Percentiles rank a stretch among this genome's conserved stretches.
phyloP scores from a whole-genome alignment of 2,113 vertebrate species.

The Cebidichthys violaceus region DNA sequence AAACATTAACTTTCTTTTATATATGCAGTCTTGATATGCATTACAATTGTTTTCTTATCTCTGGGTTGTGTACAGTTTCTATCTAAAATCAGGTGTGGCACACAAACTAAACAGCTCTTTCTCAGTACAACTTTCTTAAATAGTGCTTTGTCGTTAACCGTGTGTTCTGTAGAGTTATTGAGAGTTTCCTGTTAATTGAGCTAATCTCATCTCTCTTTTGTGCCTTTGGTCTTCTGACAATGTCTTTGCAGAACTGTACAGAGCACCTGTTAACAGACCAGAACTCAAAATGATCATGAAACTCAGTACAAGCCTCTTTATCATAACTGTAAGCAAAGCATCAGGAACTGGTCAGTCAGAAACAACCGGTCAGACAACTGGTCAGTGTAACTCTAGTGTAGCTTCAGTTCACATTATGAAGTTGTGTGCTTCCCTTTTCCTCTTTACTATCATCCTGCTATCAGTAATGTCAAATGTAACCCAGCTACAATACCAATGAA shows the following conservation, averaged over 20 bases:
- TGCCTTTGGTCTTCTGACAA: slow-evolving; percentile 11
- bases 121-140: background rate
- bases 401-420: slow-evolving; percentile 14
- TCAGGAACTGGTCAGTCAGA: background rate
- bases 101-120: background rate
- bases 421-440: slow-evolving; percentile 18
- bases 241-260: background rate
- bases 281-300: background rate
- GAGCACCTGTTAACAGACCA: background rate
- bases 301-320: background rate
- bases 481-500: too few relatives aligned
- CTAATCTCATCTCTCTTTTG: background rate
- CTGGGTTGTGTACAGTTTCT: background rate
- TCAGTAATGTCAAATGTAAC: background rate
- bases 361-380: background rate
- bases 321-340: background rate
- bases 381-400: background rate
- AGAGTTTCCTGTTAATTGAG: slow-evolving; percentile 39
- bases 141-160: background rate
- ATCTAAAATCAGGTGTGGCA: background rate
- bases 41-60: background rate
- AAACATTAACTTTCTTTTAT: background rate
- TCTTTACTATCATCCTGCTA: background rate
- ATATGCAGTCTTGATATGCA: background rate
- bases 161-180: background rate